These are phyloP conservation scores for Lacanobia wlatinum DNA, from an alignment of 2,888 invertebrate species.

Conservation along the genomic window DNA sequence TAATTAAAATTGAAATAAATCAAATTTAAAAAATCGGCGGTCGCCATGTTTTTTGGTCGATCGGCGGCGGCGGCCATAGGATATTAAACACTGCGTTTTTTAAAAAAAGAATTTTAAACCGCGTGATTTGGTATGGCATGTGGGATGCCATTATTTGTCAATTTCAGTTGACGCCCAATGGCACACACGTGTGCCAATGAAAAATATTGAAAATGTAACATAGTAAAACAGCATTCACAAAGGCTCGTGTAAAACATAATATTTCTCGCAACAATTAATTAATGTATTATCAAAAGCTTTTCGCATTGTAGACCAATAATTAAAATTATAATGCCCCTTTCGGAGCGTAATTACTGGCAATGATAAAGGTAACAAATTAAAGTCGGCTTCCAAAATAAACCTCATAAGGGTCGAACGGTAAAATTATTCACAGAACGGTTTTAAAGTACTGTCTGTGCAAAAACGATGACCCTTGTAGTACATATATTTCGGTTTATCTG, in stretches of 20 bases:
- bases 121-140: too few relatives aligned
- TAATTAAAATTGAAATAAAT: too few relatives aligned
- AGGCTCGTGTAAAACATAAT: not conserved
- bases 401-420: conserved; percentile 5
- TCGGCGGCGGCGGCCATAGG: too few relatives aligned
- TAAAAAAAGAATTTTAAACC: too few relatives aligned
- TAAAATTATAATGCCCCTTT: conserved; percentile 24
- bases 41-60: too few relatives aligned
- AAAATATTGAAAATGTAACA: not conserved
- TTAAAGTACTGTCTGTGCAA: not conserved
- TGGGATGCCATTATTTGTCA: too few relatives aligned
- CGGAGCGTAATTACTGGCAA: conserved; percentile 27
- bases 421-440: conserved; percentile 28
- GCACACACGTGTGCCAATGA: too few relatives aligned
- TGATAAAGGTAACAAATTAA: conserved; percentile 30
- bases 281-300: conserved; percentile 23
- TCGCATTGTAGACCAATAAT: conserved; percentile 14
- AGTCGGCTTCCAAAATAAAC: conserved; percentile 31
- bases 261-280: conserved; percentile 3
- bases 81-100: too few relatives aligned
- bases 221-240: not conserved
- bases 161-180: too few relatives aligned
- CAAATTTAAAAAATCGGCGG: too few relatives aligned
- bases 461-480: conserved; percentile 1
- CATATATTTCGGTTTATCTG: not conserved